A percentile compares a stretch with the other conserved stretches of the same genome.
phyloP scores from a whole-genome alignment of 2,113 vertebrate species.

The Thryonomys swinderianus region DNA sequence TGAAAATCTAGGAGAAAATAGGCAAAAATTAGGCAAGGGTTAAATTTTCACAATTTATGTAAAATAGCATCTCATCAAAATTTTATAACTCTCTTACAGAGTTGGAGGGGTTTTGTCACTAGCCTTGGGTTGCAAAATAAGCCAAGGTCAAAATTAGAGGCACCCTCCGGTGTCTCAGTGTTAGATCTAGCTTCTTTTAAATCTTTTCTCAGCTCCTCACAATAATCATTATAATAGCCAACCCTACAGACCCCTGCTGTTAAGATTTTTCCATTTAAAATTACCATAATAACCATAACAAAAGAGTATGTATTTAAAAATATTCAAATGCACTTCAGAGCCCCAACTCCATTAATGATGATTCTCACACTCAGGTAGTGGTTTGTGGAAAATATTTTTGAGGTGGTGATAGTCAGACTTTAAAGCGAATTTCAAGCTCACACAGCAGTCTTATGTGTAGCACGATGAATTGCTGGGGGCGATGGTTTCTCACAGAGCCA shows the following conservation, averaged over 20 bases:
- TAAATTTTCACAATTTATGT: conserved; percentile 46
- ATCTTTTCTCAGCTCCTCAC: conserved; percentile 30
- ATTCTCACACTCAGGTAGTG: conserved; percentile 2
- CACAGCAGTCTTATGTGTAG: neutral
- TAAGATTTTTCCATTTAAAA: conserved; percentile 34
- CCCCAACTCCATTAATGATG: conserved; percentile 55
- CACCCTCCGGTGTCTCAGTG: conserved; percentile 8
- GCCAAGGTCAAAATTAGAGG: conserved; percentile 63
- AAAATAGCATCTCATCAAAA: conserved; percentile 70
- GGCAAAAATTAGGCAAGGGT: conserved; percentile 39
- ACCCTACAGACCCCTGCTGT: neutral
- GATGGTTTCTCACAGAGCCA: neutral
- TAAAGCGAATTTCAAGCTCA: conserved; percentile 48
- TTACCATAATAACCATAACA: conserved; percentile 12
- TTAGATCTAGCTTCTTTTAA: conserved; percentile 60
- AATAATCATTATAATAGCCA: conserved; percentile 58
- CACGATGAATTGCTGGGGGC: conserved; percentile 9
- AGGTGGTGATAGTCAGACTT: conserved; percentile 4
- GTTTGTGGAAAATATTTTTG: conserved; percentile 46
- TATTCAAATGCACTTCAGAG: conserved; percentile 31
- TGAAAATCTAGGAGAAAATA: neutral
- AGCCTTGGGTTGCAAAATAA: conserved; percentile 63
- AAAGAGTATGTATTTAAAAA: conserved; percentile 49
- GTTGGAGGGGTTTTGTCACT: conserved; percentile 57
- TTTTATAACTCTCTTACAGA: conserved; percentile 58